A percentile compares a stretch with the other conserved stretches of the same genome.
Evolutionary conservation across 2,888 invertebrate genomes (phyloP).

Genomic region (Thymelicus acteon): DNA sequence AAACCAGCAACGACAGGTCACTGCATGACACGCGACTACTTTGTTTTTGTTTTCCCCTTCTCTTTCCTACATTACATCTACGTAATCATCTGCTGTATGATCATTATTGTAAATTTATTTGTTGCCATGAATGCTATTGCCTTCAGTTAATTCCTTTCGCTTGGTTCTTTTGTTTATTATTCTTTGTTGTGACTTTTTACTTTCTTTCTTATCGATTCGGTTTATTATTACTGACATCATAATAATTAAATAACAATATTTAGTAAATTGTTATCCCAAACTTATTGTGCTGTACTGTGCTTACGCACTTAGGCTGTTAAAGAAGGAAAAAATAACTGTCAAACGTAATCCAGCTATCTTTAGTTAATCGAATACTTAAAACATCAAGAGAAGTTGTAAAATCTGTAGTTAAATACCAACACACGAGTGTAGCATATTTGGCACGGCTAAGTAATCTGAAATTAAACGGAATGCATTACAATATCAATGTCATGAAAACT

Average conservation of each 20-base stretch:
- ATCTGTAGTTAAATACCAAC: slow-evolving; percentile 24
- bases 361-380: slow-evolving; percentile 28
- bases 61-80: slow-evolving; percentile 32
- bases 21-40: slow-evolving; percentile 61
- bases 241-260: too few relatives aligned
- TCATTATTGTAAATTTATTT: slow-evolving; percentile 2
- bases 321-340: neutral
- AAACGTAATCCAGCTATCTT: neutral
- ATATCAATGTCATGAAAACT: slow-evolving; percentile 39
- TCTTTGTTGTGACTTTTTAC: neutral
- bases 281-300: neutral
- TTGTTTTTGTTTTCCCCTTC: slow-evolving; percentile 39
- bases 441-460: slow-evolving; percentile 35
- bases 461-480: slow-evolving; percentile 35
- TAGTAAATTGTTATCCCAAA: neutral
- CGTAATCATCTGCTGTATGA: slow-evolving; percentile 13
- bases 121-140: slow-evolving; percentile 25
- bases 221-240: neutral
- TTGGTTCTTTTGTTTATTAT: slow-evolving; percentile 9
- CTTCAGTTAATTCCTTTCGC: slow-evolving; percentile 3
- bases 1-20: slow-evolving; percentile 82
- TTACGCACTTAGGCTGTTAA: neutral
- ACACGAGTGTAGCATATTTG: slow-evolving; percentile 27
- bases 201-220: neutral
- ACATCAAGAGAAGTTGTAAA: slow-evolving; percentile 27